These are phyloP conservation scores for Palloptera scutellata DNA, from an alignment of 2,888 invertebrate species.

Conservation along the genomic window DNA sequence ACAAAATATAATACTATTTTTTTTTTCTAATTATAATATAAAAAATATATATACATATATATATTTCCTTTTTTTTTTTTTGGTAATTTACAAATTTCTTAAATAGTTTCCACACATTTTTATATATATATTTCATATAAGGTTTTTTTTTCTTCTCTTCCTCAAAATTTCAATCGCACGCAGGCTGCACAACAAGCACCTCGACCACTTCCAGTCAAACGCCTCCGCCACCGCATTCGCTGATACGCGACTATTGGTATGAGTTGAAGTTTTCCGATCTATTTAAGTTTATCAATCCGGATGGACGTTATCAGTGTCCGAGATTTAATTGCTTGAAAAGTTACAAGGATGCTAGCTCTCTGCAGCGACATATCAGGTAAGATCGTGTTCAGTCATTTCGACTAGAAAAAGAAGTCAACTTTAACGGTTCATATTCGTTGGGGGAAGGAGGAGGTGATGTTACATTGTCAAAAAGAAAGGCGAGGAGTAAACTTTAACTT, in stretches of 20 bases:
- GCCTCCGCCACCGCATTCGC: constrained; percentile 53
- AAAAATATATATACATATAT: constrained; percentile 22
- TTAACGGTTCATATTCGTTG: too few relatives aligned
- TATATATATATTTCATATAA: constrained; percentile 21
- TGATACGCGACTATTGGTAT: constrained; percentile 64
- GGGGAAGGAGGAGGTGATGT: too few relatives aligned
- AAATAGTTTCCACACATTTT: constrained; percentile 19
- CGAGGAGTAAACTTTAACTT: background rate
- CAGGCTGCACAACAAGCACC: constrained; percentile 52
- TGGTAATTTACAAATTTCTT: constrained; percentile 19
- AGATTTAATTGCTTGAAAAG: constrained; percentile 64
- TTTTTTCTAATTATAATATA: constrained; percentile 33
- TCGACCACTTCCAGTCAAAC: constrained; percentile 59
- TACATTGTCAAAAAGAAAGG: background rate
- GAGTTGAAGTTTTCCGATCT: constrained; percentile 65
- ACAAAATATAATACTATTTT: constrained; percentile 41
- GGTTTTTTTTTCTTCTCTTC: constrained; percentile 21
- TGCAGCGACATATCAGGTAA: constrained; percentile 66
- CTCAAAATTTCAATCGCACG: constrained; percentile 17
- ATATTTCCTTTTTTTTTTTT: constrained; percentile 26
- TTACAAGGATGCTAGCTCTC: constrained; percentile 65
- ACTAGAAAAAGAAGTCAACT: background rate
- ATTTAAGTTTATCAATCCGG: constrained; percentile 64
- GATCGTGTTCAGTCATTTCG: constrained; percentile 35
- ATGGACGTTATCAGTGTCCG: constrained; percentile 65